Base-by-base conservation (phyloP, 1,140 invertebrate species). In the Ephestia elutella region DNA sequence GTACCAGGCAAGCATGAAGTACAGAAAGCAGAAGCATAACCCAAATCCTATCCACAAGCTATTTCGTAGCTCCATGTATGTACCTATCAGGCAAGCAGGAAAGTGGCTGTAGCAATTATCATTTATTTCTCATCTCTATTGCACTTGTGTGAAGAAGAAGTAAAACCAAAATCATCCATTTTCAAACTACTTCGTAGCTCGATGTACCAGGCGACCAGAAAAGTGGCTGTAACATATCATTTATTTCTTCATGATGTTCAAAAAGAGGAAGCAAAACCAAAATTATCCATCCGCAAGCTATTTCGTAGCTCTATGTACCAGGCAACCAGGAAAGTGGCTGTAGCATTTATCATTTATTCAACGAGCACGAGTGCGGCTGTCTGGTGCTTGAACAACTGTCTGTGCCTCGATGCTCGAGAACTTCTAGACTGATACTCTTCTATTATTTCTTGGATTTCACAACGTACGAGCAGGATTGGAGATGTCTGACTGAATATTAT, bases 311-410 rank as follows among this genome's bases (percentile, higher is more conserved):
- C 50, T 2, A 7, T 25, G 50, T 25, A 18, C 21, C 50, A 50
- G 38, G 13, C 50, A 25, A 53, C 20, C 13, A 25, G 49, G 49
- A 4, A 50, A 50, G 49, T 50, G 18, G 18, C 59, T 49, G 66
- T 71, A 77, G 59, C 73, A 75, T 75, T 75, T 72, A 77, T 80
- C 62, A 73, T 59, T 73, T 70, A 80, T 80, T 77, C 74, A 77
- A 20, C 51, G 44, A 56, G 61, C 56, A 38, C 57, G 54, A 73
- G 64, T 70, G 66, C 62, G 59, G 30, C 56, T 53, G 57, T 60
- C 56, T 53, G 44, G 51, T 28, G 25, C 21, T 30, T 10, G 35
- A 44, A 60, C 63, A 57, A 64, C 56, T 65, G 60, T 70, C 57
- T n/a, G 48, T 49, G 20, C 25, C n/a, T 15, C 49, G 53, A 20